A percentile compares a stretch with the other conserved stretches of the same genome.
Conservation (phyloP, 2,797 vertebrate genomes). For the Pempheris klunzingeri region DNA sequence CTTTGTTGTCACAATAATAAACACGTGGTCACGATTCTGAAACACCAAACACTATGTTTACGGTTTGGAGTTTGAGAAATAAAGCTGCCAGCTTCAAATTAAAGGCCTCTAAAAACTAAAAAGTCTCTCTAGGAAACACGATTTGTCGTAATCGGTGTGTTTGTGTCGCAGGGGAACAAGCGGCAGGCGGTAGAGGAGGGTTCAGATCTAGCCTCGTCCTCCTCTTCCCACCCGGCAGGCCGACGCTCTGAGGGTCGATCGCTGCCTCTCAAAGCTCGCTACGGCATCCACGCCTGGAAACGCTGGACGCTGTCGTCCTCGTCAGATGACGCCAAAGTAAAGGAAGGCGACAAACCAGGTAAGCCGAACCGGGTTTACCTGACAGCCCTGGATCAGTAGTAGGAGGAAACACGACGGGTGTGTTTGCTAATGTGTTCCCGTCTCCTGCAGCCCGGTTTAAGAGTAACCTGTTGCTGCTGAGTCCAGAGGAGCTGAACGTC, state of each 20-base stretch:
- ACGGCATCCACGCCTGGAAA: constrained; percentile 96
- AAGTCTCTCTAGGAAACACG: no score
- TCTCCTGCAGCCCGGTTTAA: constrained; percentile 83
- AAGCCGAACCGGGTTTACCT: constrained; percentile 17
- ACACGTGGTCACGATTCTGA: no score
- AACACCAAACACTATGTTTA: no score
- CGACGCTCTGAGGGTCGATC: constrained; percentile 69
- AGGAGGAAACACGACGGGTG: neutral
- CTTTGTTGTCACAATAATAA: no score
- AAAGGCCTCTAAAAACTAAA: no score
- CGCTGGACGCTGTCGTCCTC: constrained; percentile 91
- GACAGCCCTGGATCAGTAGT: no score
- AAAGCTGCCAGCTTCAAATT: no score
- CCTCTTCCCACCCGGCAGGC: constrained; percentile 85
- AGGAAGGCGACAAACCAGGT: constrained; percentile 87
- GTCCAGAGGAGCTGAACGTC: constrained; percentile 88
- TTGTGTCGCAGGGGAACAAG: constrained; percentile 89
- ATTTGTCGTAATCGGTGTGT: neutral
- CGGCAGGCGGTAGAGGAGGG: constrained; percentile 88
- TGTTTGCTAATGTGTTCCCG: constrained; percentile 27
- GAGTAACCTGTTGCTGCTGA: constrained; percentile 90
- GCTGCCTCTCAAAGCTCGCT: constrained; percentile 91
- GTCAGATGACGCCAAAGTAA: constrained; percentile 82
- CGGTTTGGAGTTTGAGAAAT: no score
- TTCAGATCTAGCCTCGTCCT: constrained; percentile 82